Percentiles rank a stretch among this genome's conserved stretches.
Conservation (phyloP, 2,113 vertebrate genomes). For the Bolborhynchus lineola region DNA sequence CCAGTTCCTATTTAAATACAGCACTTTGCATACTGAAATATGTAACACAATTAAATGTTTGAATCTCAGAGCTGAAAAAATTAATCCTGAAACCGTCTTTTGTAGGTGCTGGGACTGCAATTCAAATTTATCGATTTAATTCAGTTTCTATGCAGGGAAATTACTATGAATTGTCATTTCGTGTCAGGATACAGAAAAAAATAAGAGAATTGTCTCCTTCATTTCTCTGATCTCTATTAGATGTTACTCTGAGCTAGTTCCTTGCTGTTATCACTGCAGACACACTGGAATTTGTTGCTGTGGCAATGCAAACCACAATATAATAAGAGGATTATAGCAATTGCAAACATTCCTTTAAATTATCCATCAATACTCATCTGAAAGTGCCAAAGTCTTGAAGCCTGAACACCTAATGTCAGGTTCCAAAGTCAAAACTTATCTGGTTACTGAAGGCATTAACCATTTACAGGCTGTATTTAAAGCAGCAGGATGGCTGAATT, state of each 20-base stretch:
- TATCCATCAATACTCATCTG: not conserved
- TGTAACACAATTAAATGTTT: not conserved
- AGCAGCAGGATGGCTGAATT: not conserved
- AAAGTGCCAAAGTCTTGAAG: not conserved
- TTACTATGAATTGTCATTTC: not conserved
- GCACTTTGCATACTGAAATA: not conserved
- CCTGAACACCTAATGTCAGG: not conserved
- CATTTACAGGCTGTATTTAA: not conserved
- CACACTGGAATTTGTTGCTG: not conserved
- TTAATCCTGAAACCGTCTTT: not conserved
- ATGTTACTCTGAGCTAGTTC: not conserved
- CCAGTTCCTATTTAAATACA: not conserved
- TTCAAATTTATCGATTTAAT: not conserved
- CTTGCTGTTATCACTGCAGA: not conserved
- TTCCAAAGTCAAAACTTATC: not conserved
- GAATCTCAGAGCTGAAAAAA: not conserved
- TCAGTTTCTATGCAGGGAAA: not conserved
- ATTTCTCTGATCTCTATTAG: constrained; percentile 16
- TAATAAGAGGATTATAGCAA: not conserved
- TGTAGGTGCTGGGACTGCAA: not conserved
- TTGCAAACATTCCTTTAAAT: not conserved
- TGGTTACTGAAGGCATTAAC: not conserved
- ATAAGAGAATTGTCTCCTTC: not conserved
- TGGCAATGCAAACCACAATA: not conserved
- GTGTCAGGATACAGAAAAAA: not conserved